These are phyloP conservation scores for Galemys pyrenaicus DNA, from an alignment of 2,113 vertebrate genomes.

Conservation along the genomic window DNA sequence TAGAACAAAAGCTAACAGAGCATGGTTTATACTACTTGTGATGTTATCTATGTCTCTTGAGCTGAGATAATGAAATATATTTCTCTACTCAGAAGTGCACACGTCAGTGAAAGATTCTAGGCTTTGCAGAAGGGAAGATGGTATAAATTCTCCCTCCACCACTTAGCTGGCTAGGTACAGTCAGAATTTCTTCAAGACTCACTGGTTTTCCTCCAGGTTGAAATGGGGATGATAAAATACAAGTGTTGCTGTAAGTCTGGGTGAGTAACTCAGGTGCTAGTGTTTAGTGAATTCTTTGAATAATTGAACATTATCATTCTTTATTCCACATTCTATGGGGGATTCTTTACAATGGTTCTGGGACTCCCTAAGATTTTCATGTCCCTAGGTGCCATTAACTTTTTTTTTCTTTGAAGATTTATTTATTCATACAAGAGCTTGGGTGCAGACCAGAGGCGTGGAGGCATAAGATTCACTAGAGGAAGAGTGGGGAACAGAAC, in stretches of 20 bases:
- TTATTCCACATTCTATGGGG: not conserved
- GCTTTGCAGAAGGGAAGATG: not conserved
- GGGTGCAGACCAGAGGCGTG: no score
- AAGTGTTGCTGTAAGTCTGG: not conserved
- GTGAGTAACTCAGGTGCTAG: not conserved
- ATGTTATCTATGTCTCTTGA: not conserved
- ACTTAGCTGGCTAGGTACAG: not conserved
- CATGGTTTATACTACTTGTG: not conserved
- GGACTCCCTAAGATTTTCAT: not conserved
- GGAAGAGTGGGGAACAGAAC: no score
- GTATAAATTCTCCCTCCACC: not conserved
- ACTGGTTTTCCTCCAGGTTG: not conserved
- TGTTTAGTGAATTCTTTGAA: not conserved
- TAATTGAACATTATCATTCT: not conserved
- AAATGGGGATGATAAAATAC: not conserved
- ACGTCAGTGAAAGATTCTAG: not conserved
- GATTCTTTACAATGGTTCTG: not conserved
- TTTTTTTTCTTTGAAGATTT: no score
- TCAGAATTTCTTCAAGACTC: not conserved
- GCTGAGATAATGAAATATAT: not conserved
- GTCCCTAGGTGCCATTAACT: not conserved
- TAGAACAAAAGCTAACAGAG: not conserved
- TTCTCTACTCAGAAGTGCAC: not conserved
- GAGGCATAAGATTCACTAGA: no score
- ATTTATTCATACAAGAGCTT: no score